Base-by-base conservation (phyloP, 2,113 vertebrate genomes). In the Ivindomyrus marchei region DNA sequence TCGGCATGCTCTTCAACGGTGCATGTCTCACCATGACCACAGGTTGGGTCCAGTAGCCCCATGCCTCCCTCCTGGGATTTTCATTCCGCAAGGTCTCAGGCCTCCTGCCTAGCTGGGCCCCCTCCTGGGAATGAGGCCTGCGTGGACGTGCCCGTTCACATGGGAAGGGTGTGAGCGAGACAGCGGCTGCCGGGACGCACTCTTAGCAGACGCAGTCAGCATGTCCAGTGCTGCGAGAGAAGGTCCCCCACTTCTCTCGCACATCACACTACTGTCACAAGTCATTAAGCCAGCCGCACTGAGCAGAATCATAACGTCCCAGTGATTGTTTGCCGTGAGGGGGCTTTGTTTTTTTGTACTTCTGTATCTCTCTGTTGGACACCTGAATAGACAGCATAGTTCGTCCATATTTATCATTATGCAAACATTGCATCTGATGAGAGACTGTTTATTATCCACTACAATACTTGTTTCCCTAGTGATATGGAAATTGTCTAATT, bases 161-260 rank as follows among this genome's bases (percentile, higher is more conserved):
- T 7, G 19, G 74, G 50, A 17, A n/a, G 31, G 10, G 27, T 27
- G 47, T 8, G 47, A 49, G 89, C 2, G 91, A 93, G 93, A 93
- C 92, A 90, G 1, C 0, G 90, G 56, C 53, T 47, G 39, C 56
- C 87, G 4, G 21, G 87, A 19, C 27, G 39, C 87, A n/a, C 87
- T 10, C 3, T 53, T 7, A 31, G 52, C 13, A 42, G 31, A 58
- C 1, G 3, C 49, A 11, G 24, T n/a, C 58, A 4, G 62, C 27
- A 39, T 2, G 74, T 42, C 74, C 74, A 19, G 74, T 27, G 36
- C 74, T 77, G 4, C 6, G 4, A 19, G 4, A 19, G n/a, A 10
- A 36, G 31, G 66, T 24, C 66, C 36, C 27, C 66, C 27, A 24
- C 27, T 3, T 15, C 27, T 42, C 74, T 80, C 15, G 36, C 74